Conservation (phyloP, 2,888 invertebrate species). For the Phengaris arion region DNA sequence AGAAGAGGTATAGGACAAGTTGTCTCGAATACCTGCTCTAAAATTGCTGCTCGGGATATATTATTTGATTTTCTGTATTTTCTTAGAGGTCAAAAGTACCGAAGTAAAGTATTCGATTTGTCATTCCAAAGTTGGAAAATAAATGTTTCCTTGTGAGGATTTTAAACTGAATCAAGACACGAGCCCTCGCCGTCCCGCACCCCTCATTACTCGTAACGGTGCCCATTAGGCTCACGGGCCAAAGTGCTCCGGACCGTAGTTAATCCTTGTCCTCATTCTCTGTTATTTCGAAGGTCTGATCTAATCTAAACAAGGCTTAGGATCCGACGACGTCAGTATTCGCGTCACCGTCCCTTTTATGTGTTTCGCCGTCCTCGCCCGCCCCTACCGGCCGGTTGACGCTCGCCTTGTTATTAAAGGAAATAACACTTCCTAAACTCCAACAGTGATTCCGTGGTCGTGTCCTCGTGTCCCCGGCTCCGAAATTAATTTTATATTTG, state of each 20-base stretch:
- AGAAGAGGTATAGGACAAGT: too few relatives aligned
- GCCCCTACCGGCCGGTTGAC: constrained; percentile 58
- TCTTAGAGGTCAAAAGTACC: constrained; percentile 1
- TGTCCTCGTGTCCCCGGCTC: constrained; percentile 53
- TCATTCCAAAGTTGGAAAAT: constrained; percentile 33
- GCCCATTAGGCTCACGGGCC: constrained; percentile 76
- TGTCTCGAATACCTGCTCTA: too few relatives aligned
- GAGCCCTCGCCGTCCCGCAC: constrained; percentile 55
- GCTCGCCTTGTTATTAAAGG: constrained; percentile 69
- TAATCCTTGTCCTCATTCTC: constrained; percentile 80
- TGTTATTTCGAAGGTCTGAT: constrained; percentile 80
- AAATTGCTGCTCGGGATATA: too few relatives aligned
- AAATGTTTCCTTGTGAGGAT: constrained; percentile 51
- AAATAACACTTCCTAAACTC: constrained; percentile 72
- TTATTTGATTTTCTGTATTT: too few relatives aligned
- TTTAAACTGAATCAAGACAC: constrained; percentile 50
- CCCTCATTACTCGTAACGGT: constrained; percentile 76
- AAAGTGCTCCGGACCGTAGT: constrained; percentile 78
- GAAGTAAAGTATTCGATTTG: constrained; percentile 27
- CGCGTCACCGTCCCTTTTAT: constrained; percentile 76
- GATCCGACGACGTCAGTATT: constrained; percentile 76
- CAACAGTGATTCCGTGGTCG: constrained; percentile 61
- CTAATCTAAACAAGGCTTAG: constrained; percentile 80
- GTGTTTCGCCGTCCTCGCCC: constrained; percentile 71
- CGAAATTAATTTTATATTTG: constrained; percentile 58